Evolutionary conservation across 1,140 invertebrate genomes (phyloP).

Genomic region (Araneus ventricosus): DNA sequence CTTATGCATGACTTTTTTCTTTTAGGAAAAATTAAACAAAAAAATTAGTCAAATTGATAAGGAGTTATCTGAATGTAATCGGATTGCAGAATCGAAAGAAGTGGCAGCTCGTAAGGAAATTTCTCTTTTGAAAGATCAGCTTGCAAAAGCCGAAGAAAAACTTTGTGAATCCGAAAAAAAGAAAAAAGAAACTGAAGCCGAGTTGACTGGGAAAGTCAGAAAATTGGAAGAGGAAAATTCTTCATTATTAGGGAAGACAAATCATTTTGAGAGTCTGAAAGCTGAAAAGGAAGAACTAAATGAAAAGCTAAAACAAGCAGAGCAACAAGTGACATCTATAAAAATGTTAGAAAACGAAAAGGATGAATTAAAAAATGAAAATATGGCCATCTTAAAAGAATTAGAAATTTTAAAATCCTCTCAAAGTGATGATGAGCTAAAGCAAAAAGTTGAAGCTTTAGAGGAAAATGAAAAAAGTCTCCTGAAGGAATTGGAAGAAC

Average conservation of each 20-base stretch:
- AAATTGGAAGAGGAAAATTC: constrained; percentile 77
- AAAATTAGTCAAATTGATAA: constrained; percentile 77
- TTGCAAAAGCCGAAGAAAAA: constrained; percentile 67
- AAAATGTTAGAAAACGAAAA: constrained; percentile 67
- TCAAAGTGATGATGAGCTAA: constrained; percentile 74
- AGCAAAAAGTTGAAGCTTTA: constrained; percentile 75
- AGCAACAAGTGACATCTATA: constrained; percentile 77
- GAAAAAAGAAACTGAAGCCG: constrained; percentile 26
- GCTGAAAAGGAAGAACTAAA: constrained; percentile 81
- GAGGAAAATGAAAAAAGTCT: background rate
- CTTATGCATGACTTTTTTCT: background rate
- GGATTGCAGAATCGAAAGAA: constrained; percentile 79
- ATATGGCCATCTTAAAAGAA: constrained; percentile 73
- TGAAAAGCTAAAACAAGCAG: constrained; percentile 78
- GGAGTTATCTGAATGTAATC: constrained; percentile 77
- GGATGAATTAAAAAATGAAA: constrained; percentile 76
- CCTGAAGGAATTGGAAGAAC: background rate
- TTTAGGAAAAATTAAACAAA: constrained; percentile 58
- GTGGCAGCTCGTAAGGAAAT: constrained; percentile 80
- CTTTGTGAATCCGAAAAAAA: background rate
- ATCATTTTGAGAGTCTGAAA: constrained; percentile 80
- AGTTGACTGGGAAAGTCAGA: constrained; percentile 66
- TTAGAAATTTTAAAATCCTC: constrained; percentile 76
- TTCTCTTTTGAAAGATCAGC: constrained; percentile 78
- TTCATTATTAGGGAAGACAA: constrained; percentile 76